These are phyloP conservation scores for Ophion ventricosus DNA, from an alignment of 2,888 invertebrate genomes.

Conservation along the genomic window DNA sequence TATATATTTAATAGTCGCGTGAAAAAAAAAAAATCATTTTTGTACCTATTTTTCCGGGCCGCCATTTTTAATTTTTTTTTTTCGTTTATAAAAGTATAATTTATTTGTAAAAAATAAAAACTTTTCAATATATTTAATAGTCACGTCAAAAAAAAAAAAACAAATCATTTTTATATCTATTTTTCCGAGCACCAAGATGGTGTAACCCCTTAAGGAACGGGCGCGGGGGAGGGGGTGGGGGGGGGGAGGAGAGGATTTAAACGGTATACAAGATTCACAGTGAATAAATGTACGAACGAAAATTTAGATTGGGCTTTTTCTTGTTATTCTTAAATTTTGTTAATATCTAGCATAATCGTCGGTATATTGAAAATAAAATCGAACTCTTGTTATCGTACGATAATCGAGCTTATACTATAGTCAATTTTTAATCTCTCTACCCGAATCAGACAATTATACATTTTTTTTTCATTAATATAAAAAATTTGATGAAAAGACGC, in stretches of 20 bases:
- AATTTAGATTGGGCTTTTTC: background rate
- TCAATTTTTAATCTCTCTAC: slow-evolving; percentile 34
- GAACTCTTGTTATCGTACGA: slow-evolving; percentile 53
- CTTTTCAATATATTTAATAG: no score
- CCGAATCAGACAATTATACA: slow-evolving; percentile 13
- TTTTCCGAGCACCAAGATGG: no score
- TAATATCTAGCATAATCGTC: background rate
- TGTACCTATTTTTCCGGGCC: no score
- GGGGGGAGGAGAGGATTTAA: background rate
- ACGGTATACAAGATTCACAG: background rate
- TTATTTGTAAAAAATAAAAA: no score
- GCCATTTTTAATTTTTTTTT: no score
- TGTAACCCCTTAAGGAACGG: no score
- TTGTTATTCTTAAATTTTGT: slow-evolving; percentile 22
- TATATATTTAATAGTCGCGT: no score
- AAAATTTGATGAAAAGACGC: background rate
- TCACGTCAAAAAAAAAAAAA: no score
- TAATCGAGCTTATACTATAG: slow-evolving; percentile 32
- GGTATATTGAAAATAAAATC: slow-evolving; percentile 24
- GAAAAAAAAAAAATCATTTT: no score
- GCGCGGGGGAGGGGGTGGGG: no score
- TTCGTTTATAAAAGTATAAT: no score
- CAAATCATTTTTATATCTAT: no score
- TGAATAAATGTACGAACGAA: background rate
- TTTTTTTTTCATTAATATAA: slow-evolving; percentile 35